Conservation (phyloP, 2,888 invertebrate genomes). For the Apamea sordens region DNA sequence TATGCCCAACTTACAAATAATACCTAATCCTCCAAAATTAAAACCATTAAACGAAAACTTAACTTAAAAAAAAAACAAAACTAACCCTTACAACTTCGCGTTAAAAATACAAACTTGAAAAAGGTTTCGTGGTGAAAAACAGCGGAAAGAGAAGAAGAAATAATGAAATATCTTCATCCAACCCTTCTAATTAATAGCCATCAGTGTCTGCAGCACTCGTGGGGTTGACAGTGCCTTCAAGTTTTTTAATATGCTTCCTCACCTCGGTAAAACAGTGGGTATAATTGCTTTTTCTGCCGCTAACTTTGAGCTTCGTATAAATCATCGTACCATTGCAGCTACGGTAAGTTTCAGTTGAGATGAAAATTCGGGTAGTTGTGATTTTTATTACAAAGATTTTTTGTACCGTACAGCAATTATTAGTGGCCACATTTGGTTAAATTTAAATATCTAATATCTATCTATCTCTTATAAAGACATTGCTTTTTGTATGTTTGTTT, state of each 20-base stretch:
- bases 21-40: neutral
- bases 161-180: slow-evolving; percentile 89
- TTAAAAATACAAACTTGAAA: slow-evolving; percentile 64
- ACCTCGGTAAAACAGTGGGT: slow-evolving; percentile 87
- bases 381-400: slow-evolving; percentile 10
- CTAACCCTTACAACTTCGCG: slow-evolving; percentile 43
- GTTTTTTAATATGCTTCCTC: slow-evolving; percentile 90
- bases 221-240: slow-evolving; percentile 88
- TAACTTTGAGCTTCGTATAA: slow-evolving; percentile 79
- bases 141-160: slow-evolving; percentile 79
- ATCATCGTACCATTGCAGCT: slow-evolving; percentile 66
- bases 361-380: slow-evolving; percentile 16
- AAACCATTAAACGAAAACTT: neutral
- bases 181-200: slow-evolving; percentile 90
- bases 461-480: neutral
- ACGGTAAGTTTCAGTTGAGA: slow-evolving; percentile 22
- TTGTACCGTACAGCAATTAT: neutral
- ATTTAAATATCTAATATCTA: neutral
- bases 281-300: slow-evolving; percentile 87
- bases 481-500: neutral
- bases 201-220: slow-evolving; percentile 89
- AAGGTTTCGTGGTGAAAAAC: slow-evolving; percentile 65
- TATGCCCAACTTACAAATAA: neutral
- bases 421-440: neutral
- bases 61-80: neutral